Evolutionary conservation across 2,888 invertebrate species (phyloP), one percentile per base, ranked within the genome.

Genomic region (Scaptomyza reducta): DNA sequence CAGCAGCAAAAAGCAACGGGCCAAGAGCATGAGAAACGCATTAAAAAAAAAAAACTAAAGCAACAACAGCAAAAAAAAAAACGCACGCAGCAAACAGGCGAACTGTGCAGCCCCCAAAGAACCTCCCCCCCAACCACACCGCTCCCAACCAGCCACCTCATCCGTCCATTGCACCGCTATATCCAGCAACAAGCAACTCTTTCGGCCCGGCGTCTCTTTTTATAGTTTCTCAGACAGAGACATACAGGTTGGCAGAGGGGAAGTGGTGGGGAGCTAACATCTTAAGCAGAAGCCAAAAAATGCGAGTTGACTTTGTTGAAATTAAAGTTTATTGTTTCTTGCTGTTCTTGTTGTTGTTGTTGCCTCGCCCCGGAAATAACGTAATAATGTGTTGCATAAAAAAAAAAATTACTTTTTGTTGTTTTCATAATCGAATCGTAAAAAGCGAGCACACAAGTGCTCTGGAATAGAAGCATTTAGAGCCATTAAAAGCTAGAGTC

Each of bases 21-120:
- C 69, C 74, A 57, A 74, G 55, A 88, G 87, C 88, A 77, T 85
- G 84, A 84, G 88, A 85, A 85, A 80, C 88, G 87, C 87, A 88
- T 88, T 78, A 84, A 88, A 83, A 80, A 66, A 55, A 18, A 40
- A 45, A 35, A 54, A 44, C 11, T 22, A 44, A 16, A 18, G 10
- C 40, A 40, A 16, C 14, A 40, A 38, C n/a, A 38, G 13, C n/a
- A 69, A 71, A 67, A 61, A 66, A 70, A 68, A 67, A 73, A 55
- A 57, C 64, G 65, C 65, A 76, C 61, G 64, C 61, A 62, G 77
- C 50, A 61, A 27, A n/a, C n/a, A n/a, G n/a, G n/a, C n/a, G n/a
- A n/a, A n/a, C n/a, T n/a, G n/a, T n/a, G 53, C 60, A 72, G 56
- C 60, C 56, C 59, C 64, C 51, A 68, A 60, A 46, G 69, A 45